These are phyloP conservation scores for Thera obeliscata DNA, from an alignment of 2,888 invertebrate species.

Conservation along the genomic window DNA sequence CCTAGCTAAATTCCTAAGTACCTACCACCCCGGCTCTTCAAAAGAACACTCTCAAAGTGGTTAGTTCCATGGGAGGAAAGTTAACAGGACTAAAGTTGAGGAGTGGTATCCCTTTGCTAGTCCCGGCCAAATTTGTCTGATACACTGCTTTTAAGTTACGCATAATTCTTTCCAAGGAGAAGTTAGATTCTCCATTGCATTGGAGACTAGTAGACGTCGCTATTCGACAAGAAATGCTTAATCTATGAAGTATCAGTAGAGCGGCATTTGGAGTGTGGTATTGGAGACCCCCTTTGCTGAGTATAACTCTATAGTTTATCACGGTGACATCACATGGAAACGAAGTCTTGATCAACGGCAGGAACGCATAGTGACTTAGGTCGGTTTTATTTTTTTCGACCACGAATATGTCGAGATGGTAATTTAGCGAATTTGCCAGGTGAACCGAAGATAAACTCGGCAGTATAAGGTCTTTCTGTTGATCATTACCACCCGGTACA, in stretches of 20 bases:
- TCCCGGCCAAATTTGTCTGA: constrained; percentile 72
- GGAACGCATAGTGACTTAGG: constrained; percentile 59
- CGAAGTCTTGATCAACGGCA: constrained; percentile 65
- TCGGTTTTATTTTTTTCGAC: constrained; percentile 57
- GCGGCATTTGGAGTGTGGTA: constrained; percentile 53
- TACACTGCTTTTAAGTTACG: constrained; percentile 58
- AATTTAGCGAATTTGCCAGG: constrained; percentile 59
- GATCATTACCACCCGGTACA: constrained; percentile 21
- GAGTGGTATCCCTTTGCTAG: constrained; percentile 57
- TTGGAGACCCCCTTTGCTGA: constrained; percentile 45
- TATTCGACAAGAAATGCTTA: constrained; percentile 63
- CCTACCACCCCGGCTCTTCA: constrained; percentile 32
- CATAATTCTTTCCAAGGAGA: constrained; percentile 62
- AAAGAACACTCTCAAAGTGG: constrained; percentile 63
- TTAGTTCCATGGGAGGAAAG: constrained; percentile 70
- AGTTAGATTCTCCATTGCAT: constrained; percentile 58
- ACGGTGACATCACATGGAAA: constrained; percentile 72
- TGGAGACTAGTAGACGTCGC: constrained; percentile 44
- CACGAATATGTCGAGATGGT: constrained; percentile 63
- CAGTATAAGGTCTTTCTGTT: constrained; percentile 46
- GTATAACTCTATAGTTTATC: constrained; percentile 63
- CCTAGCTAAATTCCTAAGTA: neutral
- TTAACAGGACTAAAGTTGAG: constrained; percentile 54
- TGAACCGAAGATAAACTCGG: constrained; percentile 66
- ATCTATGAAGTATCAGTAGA: constrained; percentile 64